phyloP scores from a whole-genome alignment of 53 echinoderm and acorn worm species.

The Glandiceps talaboti region DNA sequence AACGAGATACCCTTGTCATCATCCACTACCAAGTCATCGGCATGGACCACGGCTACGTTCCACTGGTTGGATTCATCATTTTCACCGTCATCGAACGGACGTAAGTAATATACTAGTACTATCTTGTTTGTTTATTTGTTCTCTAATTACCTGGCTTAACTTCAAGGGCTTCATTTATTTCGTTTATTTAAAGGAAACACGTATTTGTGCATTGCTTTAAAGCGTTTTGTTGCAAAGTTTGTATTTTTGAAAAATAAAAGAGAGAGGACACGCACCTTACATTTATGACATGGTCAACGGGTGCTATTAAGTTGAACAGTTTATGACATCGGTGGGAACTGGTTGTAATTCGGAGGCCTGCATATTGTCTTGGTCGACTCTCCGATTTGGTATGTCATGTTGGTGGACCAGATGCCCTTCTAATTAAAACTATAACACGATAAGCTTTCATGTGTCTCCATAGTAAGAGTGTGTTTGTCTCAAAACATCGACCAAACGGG shows the following conservation, averaged over 20 bases:
- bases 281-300: too few species aligned
- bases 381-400: neutral
- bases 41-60: constrained; percentile 80
- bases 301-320: too few species aligned
- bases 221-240: too few species aligned
- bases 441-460: neutral
- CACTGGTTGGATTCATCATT: constrained; percentile 80
- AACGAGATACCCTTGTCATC: constrained; percentile 1
- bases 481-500: too few species aligned
- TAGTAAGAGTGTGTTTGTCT: neutral
- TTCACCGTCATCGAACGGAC: constrained; percentile 37
- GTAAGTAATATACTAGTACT: neutral
- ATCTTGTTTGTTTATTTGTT: too few species aligned
- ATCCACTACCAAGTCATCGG: constrained; percentile 56
- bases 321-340: neutral
- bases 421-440: neutral
- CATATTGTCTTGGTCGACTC: neutral
- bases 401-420: neutral
- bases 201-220: too few species aligned
- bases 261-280: too few species aligned
- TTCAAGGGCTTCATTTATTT: too few species aligned
- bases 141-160: too few species aligned
- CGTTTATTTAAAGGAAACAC: too few species aligned
- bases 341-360: neutral
- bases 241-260: too few species aligned